Conservation (phyloP, 2,113 vertebrate species). For the Microtus oregoni region DNA sequence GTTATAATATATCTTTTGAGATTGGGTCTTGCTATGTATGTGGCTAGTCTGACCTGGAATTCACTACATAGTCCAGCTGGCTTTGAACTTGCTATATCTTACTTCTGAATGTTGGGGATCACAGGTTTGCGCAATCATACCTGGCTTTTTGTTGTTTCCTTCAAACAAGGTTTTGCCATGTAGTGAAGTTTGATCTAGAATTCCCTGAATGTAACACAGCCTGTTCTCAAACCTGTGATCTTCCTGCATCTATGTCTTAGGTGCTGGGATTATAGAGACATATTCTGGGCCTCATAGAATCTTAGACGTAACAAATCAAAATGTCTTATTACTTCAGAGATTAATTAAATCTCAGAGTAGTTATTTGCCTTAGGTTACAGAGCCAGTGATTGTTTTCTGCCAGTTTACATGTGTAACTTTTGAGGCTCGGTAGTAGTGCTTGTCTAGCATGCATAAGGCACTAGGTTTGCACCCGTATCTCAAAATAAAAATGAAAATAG, state of each 20-base stretch:
- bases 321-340: constrained; percentile 45
- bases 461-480: not conserved
- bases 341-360: constrained; percentile 17
- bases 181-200: not conserved
- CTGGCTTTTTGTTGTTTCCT: not conserved
- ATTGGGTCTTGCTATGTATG: not conserved
- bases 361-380: constrained; percentile 10
- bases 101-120: not conserved
- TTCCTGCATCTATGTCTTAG: no score
- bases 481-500: not conserved
- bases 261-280: not conserved
- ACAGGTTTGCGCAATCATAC: not conserved
- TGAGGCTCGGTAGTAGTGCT: not conserved
- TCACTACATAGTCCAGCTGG: not conserved
- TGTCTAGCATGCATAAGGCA: not conserved
- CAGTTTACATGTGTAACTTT: not conserved
- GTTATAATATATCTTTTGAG: not conserved
- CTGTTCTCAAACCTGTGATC: not conserved
- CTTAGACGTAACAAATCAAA: constrained; percentile 41
- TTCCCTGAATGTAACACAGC: not conserved
- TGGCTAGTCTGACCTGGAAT: not conserved
- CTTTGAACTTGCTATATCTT: not conserved
- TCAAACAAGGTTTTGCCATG: not conserved
- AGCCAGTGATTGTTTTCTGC: not conserved
- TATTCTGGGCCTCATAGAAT: not conserved